Percentiles rank a stretch among this genome's conserved stretches.
phyloP scores from a whole-genome alignment of 64 coral and sea anemone genomes.

The Pocillopora damicornis region DNA sequence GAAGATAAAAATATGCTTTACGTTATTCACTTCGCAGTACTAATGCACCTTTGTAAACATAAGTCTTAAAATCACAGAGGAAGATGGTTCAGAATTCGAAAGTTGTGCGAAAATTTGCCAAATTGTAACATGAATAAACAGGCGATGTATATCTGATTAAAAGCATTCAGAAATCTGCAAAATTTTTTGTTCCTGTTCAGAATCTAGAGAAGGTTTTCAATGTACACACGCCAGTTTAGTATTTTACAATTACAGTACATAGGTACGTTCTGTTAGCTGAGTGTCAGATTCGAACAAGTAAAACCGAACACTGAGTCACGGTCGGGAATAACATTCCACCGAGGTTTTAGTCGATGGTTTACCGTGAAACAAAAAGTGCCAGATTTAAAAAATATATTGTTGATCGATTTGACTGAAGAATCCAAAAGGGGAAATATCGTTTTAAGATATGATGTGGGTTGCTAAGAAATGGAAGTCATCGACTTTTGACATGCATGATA shows the following conservation, averaged over 20 bases:
- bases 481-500: background rate
- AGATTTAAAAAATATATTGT: background rate
- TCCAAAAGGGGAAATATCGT: background rate
- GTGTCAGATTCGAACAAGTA: too few relatives aligned
- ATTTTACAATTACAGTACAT: background rate
- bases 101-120: too few relatives aligned
- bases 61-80: background rate
- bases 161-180: background rate
- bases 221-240: background rate
- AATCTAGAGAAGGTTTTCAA: background rate
- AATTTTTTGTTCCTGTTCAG: background rate
- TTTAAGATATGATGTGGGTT: background rate
- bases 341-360: too few relatives aligned
- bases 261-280: background rate
- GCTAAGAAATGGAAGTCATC: background rate
- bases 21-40: background rate
- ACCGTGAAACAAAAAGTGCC: background rate
- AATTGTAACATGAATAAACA: background rate
- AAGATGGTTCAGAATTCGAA: too few relatives aligned
- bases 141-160: background rate
- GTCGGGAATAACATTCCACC: too few relatives aligned
- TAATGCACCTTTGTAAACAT: background rate
- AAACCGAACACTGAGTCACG: too few relatives aligned
- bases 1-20: background rate
- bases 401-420: background rate